phyloP scores from a whole-genome alignment of 1,140 invertebrate genomes.

The Eumeta japonica region DNA sequence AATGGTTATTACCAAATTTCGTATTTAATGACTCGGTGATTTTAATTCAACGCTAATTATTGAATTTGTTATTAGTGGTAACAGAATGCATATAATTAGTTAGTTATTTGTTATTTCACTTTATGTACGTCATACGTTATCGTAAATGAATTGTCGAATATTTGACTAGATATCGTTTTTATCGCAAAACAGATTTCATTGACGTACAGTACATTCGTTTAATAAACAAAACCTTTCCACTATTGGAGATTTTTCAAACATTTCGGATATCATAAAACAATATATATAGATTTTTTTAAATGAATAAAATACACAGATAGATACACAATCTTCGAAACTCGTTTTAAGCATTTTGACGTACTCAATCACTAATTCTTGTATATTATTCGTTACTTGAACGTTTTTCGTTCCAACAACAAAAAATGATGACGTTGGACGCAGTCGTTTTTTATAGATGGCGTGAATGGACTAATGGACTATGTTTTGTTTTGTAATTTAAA shows the following conservation, averaged over 20 bases:
- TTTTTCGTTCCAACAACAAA: too few relatives aligned
- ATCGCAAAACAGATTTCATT: not conserved
- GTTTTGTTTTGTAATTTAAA: too few relatives aligned
- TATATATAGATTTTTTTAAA: conserved; percentile 3
- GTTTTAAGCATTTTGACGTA: too few relatives aligned
- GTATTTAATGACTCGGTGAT: conserved; percentile 1
- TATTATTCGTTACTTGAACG: too few relatives aligned
- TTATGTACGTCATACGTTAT: not conserved
- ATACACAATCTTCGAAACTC: conserved; percentile 7
- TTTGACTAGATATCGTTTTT: not conserved
- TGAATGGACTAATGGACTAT: too few relatives aligned
- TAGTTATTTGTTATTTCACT: not conserved
- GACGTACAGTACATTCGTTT: not conserved
- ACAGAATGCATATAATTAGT: not conserved
- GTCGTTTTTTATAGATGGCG: too few relatives aligned
- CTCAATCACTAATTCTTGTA: too few relatives aligned
- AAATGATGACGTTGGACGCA: too few relatives aligned
- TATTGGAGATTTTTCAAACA: too few relatives aligned
- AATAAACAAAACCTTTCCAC: conserved; percentile 2
- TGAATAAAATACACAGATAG: conserved; percentile 9
- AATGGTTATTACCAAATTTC: too few relatives aligned
- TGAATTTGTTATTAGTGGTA: not conserved
- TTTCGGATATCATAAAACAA: too few relatives aligned
- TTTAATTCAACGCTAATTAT: conserved; percentile 3
- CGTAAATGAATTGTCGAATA: not conserved